Base-by-base conservation (phyloP, 2,797 vertebrate genomes). In the Alauda arvensis region DNA sequence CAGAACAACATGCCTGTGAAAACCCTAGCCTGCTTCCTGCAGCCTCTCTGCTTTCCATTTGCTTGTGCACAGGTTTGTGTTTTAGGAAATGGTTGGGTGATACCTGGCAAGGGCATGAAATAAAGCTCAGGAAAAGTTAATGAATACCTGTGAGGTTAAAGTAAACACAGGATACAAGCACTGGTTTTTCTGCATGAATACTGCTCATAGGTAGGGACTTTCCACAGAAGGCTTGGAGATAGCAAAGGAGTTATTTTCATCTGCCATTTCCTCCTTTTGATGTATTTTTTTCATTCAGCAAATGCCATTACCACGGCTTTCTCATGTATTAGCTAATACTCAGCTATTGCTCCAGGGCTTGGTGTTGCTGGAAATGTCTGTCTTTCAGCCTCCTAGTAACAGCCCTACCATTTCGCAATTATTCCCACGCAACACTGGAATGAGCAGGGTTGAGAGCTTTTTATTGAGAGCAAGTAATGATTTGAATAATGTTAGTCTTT, bases 331-430 rank as follows among this genome's bases (percentile, higher is more conserved):
- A 49, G 34, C 46, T 72, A 72, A 91, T 78, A 45, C 7, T 60
- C 51, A 28, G 12, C n/a, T 83, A 29, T 53, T 74, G 76, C 75
- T 87, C 43, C 16, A 1, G 75, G 78, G 51, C 76, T 42, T 66
- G 59, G 40, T 77, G 42, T 77, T 48, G 76, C 79, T 88, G 82
- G 61, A 83, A 88, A 49, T 23, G 29, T 89, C 77, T 78, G 63
- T 34, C 70, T 90, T 72, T 61, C 46, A 76, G 60, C 37, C 23
- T 69, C 70, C 37, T 57, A 48, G 61, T 72, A 83, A 70, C 61
- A 70, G 70, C 74, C 70, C 33, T 67, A 8, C 33, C 40, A 34
- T 78, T 83, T 67, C 21, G 5, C 43, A 86, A 46, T 72, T 63
- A 62, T 71, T 92, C 31, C 55, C 48, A 78, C 40, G 21, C 43